Evolutionary conservation across 2,113 vertebrate genomes (phyloP), one percentile per base, ranked within the genome.

Genomic region (Phasianus colchicus): DNA sequence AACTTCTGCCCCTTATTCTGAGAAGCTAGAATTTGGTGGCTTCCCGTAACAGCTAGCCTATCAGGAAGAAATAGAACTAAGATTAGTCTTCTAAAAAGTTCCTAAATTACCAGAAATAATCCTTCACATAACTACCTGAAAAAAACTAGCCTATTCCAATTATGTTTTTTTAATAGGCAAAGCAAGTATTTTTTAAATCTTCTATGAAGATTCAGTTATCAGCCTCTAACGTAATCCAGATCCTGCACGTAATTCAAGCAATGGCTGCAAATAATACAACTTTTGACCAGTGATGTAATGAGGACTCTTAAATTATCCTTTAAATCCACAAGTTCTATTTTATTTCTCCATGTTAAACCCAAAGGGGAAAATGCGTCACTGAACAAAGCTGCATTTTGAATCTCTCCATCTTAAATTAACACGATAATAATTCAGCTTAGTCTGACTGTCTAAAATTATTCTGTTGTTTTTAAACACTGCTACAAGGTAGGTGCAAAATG

Each of bases 301-400:
- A 81, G 22, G 72, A 64, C 45, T 91, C 22, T 74, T 80, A 71
- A 94, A 91, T 88, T 67, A 86, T 91, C 89, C 96, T 96, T 97
- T 97, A 95, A 97, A 97, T 95, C 93, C 92, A 91, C 95, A 96
- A 96, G 77, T 64, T 94, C 70, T 45, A 22, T 79, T 97, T 96
- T 95, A 96, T 89, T 95, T 96, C 89, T 87, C 79, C 85, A 82
- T 88, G 88, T 94, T 66, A 91, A 83, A 86, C 40, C 47, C 80
- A 92, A 96, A 89, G 34, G 36, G 78, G 77, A 92, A 93, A 96
- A 96, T 79, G 96, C 89, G 89, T 63, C 55, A 89, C 88, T 66
- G 87, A 88, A 95, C 88, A 48, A 89, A 85, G 67, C 19, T 75
- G 88, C 48, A 38, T 78, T 97, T 88, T 67, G 24, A 95, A 82